These are phyloP conservation scores for Ptychadena robeensis DNA, from an alignment of 2,797 vertebrate genomes.

Conservation along the genomic window DNA sequence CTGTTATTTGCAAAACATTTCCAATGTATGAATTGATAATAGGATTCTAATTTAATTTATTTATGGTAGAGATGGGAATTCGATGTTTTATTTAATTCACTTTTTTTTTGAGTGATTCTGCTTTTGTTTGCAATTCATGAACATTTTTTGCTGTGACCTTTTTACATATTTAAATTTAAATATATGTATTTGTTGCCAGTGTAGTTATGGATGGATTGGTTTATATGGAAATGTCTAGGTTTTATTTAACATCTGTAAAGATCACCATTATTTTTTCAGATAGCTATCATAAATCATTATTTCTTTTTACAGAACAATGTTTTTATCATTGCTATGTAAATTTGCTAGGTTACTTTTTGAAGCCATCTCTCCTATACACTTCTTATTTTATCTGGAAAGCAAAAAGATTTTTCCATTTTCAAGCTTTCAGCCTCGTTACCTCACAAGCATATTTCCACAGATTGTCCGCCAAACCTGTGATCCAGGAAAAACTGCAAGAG, in stretches of 20 bases:
- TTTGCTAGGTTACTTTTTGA: slow-evolving; percentile 32
- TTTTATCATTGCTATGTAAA: slow-evolving; percentile 22
- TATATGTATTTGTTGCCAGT: neutral
- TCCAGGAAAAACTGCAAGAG: slow-evolving; percentile 58
- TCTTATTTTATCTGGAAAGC: slow-evolving; percentile 3
- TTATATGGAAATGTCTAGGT: neutral
- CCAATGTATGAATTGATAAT: too few relatives aligned
- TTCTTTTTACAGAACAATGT: slow-evolving; percentile 42
- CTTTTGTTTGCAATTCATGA: too few relatives aligned
- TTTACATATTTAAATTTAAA: too few relatives aligned
- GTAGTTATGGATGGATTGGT: neutral
- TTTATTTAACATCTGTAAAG: neutral
- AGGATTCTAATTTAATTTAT: too few relatives aligned
- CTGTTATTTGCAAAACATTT: too few relatives aligned
- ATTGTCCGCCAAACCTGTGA: slow-evolving; percentile 45
- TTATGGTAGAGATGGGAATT: too few relatives aligned
- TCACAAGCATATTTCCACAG: slow-evolving; percentile 34
- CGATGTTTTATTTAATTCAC: too few relatives aligned
- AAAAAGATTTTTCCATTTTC: slow-evolving; percentile 29
- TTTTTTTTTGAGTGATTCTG: too few relatives aligned
- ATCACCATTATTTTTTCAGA: slow-evolving; percentile 24
- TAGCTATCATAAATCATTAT: slow-evolving; percentile 52
- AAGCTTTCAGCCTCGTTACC: slow-evolving; percentile 30
- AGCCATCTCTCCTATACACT: slow-evolving; percentile 13
- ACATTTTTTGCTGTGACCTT: too few relatives aligned